These are phyloP conservation scores for Cyphomyrus plagiostoma DNA, from an alignment of 2,113 vertebrate genomes.

Conservation along the genomic window DNA sequence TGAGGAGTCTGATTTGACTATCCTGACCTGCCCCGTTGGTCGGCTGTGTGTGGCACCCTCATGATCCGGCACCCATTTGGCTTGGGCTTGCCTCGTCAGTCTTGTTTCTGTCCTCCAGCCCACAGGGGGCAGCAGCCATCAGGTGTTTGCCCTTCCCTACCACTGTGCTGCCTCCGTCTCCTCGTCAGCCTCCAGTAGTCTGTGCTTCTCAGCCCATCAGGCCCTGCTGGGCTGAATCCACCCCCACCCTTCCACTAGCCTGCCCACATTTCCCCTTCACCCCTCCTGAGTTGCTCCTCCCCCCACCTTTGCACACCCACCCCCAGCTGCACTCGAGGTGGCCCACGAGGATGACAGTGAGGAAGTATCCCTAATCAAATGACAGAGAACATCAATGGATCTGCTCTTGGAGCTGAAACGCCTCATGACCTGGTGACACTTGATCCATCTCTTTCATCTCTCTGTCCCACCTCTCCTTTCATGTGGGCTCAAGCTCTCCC, in stretches of 20 bases:
- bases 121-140: not conserved
- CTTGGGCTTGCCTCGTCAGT: not conserved
- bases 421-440: conserved; percentile 41
- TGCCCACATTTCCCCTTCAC: not conserved
- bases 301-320: conserved; percentile 3
- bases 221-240: not conserved
- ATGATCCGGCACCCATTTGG: not conserved
- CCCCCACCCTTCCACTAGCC: too few species aligned
- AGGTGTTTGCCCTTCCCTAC: not conserved
- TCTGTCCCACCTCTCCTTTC: not conserved
- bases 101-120: not conserved
- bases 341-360: conserved; percentile 39
- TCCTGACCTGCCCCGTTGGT: not conserved
- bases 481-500: not conserved
- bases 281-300: conserved; percentile 19
- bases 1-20: not conserved
- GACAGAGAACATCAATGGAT: conserved; percentile 57
- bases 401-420: conserved; percentile 55
- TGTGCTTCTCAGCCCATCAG: not conserved
- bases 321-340: conserved; percentile 19
- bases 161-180: not conserved
- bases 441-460: conserved; percentile 49
- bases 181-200: not conserved
- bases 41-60: not conserved
- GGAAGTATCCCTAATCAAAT: conserved; percentile 55